Percentiles rank a stretch among this genome's conserved stretches.
phyloP scores from a whole-genome alignment of 2,888 invertebrate species.

The Drosophila villosipedis region DNA sequence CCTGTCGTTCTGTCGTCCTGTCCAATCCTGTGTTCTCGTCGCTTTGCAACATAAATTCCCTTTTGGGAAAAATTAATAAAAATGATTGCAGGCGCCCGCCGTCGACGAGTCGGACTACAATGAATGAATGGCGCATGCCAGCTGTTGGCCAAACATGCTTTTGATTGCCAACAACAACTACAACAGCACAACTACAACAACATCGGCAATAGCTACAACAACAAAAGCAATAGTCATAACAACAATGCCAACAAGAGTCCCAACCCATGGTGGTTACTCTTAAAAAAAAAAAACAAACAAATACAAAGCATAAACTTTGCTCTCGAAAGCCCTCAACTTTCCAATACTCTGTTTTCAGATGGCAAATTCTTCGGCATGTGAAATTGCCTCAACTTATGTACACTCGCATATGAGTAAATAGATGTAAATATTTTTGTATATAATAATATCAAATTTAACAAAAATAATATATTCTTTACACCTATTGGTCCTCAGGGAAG shows the following conservation, averaged over 20 bases:
- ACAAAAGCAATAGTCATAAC: slow-evolving; percentile 9
- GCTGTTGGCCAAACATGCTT: slow-evolving; percentile 77
- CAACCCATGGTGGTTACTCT: slow-evolving; percentile 13
- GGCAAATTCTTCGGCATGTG: accelerated
- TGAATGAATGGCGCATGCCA: slow-evolving; percentile 79
- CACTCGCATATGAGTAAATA: not conserved
- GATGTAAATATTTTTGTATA: too few relatives aligned
- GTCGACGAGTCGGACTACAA: slow-evolving; percentile 52
- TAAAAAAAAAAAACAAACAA: slow-evolving; percentile 3
- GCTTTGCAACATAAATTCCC: slow-evolving; percentile 69
- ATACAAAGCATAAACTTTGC: not conserved
- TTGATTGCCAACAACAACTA: slow-evolving; percentile 70
- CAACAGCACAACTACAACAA: slow-evolving; percentile 35
- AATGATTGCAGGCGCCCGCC: slow-evolving; percentile 71
- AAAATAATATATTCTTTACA: too few relatives aligned
- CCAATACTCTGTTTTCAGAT: slow-evolving; percentile 1
- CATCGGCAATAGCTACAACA: slow-evolving; percentile 19
- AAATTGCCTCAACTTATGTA: not conserved
- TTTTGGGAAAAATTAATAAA: slow-evolving; percentile 77
- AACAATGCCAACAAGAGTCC: slow-evolving; percentile 16
- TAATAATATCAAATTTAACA: too few relatives aligned
- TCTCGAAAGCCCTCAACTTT: not conserved
- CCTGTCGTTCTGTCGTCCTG: slow-evolving; percentile 11
- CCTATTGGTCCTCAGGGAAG: too few relatives aligned
- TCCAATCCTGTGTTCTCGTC: slow-evolving; percentile 19